Conservation (phyloP, 2,113 vertebrate species). For the Murina feae region DNA sequence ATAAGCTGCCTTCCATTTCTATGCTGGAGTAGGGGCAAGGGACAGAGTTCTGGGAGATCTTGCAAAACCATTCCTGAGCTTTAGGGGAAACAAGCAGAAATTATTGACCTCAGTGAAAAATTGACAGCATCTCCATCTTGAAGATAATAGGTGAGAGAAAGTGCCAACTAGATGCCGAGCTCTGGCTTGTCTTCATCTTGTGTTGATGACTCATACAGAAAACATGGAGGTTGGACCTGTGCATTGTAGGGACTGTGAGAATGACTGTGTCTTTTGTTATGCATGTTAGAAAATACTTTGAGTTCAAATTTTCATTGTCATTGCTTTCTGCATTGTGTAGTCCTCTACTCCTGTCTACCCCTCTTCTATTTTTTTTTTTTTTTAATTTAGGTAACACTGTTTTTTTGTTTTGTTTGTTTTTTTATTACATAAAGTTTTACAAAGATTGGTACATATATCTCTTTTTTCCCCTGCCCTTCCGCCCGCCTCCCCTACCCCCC, state of each 20-base stretch:
- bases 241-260: neutral
- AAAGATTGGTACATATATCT: too few species aligned
- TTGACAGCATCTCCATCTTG: neutral
- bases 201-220: neutral
- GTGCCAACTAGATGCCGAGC: neutral
- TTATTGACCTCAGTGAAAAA: conserved; percentile 34
- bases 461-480: too few species aligned
- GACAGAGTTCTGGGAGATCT: conserved; percentile 43
- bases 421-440: too few species aligned
- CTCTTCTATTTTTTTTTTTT: neutral
- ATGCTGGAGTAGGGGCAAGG: neutral
- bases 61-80: conserved; percentile 28
- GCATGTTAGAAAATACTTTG: conserved; percentile 23
- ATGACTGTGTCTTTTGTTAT: neutral
- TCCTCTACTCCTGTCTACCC: neutral
- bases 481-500: too few species aligned
- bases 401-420: too few species aligned
- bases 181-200: neutral
- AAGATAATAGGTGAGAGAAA: neutral
- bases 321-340: neutral
- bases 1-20: conserved; percentile 50
- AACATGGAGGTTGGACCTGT: neutral
- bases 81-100: conserved; percentile 12
- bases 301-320: neutral
- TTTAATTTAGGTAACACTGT: neutral